Evolutionary conservation across 2,888 invertebrate genomes (phyloP), one percentile per base, ranked within the genome.

Genomic region (Hartigia nigra): DNA sequence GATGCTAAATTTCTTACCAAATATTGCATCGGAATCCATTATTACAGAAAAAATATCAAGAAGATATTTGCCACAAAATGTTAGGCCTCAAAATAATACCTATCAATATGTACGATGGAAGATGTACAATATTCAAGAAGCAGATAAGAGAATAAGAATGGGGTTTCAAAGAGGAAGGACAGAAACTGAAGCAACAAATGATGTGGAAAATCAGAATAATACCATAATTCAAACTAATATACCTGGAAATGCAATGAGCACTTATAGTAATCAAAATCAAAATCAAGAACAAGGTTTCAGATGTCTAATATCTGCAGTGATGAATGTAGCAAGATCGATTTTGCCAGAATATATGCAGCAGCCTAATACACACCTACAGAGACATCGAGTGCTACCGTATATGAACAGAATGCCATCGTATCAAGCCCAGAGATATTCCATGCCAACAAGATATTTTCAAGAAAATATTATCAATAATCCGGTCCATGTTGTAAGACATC

Each of bases 1-100:
- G 75, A 87, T 91, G 80, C 82, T 91, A 32, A 89, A 91, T 81
- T 83, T 87, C n/a, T 80, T 91, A 74, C 91, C 91, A 36, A 90
- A 91, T 79, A 83, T 90, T 12, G 89, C 88, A 12, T 76, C 69
- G 23, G 79, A 83, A 11, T 78, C 81, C 4, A 81, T 84, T 1
- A 69, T 88, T 4, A 84, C 80, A 32, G 83, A 85, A 23, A 87
- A 86, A 78, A 87, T 90, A 74, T 84, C 85, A 31, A 84, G 82
- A 70, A 83, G 81, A 55, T 90, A 90, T 70, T 86, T 91, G 82
- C 91, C 91, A 0, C 84, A 80, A 4, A 86, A 85, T 76, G 82
- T 91, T 34, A 87, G 84, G 77, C 89, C 89, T 1, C 80, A 83
- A 31, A 88, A 85, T 69, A 86, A 81, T 36, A 76, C 83, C 70